Base-by-base conservation (phyloP, 2,888 invertebrate species). In the Villa cingulata region DNA sequence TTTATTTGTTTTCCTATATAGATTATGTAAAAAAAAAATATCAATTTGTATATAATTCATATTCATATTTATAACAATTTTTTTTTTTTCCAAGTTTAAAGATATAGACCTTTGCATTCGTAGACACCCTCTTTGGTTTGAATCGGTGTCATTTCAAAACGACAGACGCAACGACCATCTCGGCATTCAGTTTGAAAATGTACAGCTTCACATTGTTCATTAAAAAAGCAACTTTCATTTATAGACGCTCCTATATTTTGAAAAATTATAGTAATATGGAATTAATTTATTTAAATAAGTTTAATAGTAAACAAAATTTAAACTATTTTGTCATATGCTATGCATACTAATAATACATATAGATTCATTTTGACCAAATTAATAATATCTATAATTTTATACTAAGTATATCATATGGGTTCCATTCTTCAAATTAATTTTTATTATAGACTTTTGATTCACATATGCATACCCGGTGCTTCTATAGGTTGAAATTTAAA, bases 171-270 rank as follows among this genome's bases (percentile, higher is more conserved):
- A 4, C 82, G 72, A 23, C 81, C 80, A 65, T 87, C 86, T 51
- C 81, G 75, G 67, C 88, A 88, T 67, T 84, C 85, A 29, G 87
- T 87, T 71, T 81, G 80, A 59, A 74, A 74, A 55, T 80, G 79
- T 56, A 74, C 72, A 52, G 74, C 74, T 63, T 88, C 86, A 72
- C 88, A 88, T 71, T 89, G 87, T 64, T 86, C 86, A 68, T 80
- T 80, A 73, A 88, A 89, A 63, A 76, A 78, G 62, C 88, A 89
- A 41, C 82, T 75, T 63, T 86, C 86, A 73, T 88, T 88, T 59
- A 88, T 79, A 55, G 77, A 76, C 45, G 79, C 82, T 66, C 77
- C 88, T 89, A 76, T 34, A n/a, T n/a, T n/a, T n/a, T n/a, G n/a
- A n/a, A n/a, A n/a, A n/a, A n/a, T n/a, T n/a, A n/a, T n/a, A n/a